These are phyloP conservation scores for Anabacerthia variegaticeps DNA, from an alignment of 2,797 vertebrate genomes.

Conservation along the genomic window DNA sequence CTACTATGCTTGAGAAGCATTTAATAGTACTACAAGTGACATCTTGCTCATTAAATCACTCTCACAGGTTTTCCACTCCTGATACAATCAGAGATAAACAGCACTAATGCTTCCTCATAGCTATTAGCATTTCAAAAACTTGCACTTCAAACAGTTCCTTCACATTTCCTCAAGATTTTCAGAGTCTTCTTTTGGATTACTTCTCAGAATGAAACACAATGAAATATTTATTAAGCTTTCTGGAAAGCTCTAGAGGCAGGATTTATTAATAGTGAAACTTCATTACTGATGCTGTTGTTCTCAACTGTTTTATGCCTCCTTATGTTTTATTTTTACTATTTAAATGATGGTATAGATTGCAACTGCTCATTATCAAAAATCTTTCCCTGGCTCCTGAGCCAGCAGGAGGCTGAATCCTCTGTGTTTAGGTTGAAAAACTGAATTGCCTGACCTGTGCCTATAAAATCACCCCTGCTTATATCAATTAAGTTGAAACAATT, in stretches of 20 bases:
- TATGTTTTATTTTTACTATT: background rate
- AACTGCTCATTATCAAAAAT: background rate
- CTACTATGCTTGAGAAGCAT: background rate
- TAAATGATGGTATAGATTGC: background rate
- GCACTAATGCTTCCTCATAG: background rate
- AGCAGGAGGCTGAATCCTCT: background rate
- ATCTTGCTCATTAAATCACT: background rate
- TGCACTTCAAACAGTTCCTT: background rate
- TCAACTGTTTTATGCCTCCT: background rate
- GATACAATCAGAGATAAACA: background rate
- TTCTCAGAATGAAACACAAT: background rate
- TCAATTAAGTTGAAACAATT: background rate
- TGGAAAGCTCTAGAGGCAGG: constrained; percentile 2
- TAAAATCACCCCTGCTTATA: background rate
- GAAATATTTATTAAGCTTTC: constrained; percentile 42
- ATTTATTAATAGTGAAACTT: constrained; percentile 32
- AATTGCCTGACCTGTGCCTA: background rate
- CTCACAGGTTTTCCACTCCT: background rate
- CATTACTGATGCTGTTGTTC: constrained; percentile 9
- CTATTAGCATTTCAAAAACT: background rate
- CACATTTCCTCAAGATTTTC: background rate
- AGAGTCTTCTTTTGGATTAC: background rate
- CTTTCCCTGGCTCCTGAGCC: background rate
- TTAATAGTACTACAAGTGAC: background rate
- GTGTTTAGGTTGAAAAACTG: background rate